phyloP scores from a whole-genome alignment of 2,888 invertebrate species.

The Zonitis immaculata region DNA sequence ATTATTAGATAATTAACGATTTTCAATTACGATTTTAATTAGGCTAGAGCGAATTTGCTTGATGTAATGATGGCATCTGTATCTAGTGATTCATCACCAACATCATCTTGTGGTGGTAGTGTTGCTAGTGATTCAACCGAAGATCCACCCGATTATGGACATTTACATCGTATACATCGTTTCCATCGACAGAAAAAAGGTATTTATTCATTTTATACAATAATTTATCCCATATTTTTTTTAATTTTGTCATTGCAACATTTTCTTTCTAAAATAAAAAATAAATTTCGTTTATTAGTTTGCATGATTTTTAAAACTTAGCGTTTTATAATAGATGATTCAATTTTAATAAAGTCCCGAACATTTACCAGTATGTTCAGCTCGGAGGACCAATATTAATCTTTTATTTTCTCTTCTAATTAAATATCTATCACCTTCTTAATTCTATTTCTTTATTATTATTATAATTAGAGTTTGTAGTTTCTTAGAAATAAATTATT shows the following conservation, averaged over 20 bases:
- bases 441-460: no score
- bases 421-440: no score
- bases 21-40: not conserved
- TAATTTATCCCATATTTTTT: not conserved
- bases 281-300: no score
- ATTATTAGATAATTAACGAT: no score
- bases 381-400: not conserved
- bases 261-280: not conserved
- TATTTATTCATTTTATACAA: conserved; percentile 38
- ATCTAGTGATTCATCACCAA: conserved; percentile 66
- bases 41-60: conserved; percentile 71
- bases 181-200: conserved; percentile 75
- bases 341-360: not conserved
- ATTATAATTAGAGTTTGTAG: no score
- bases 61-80: conserved; percentile 68
- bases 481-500: no score
- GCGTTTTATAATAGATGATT: no score
- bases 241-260: not conserved
- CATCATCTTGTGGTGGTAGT: conserved; percentile 62
- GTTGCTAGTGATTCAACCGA: conserved; percentile 57
- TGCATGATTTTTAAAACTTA: no score
- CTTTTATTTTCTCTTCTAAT: no score
- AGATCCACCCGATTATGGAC: conserved; percentile 62
- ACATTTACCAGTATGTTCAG: not conserved
- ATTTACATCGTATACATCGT: conserved; percentile 63